Base-by-base conservation (phyloP, 2,888 invertebrate species). In the Spatulosminthurus flaviceps region DNA sequence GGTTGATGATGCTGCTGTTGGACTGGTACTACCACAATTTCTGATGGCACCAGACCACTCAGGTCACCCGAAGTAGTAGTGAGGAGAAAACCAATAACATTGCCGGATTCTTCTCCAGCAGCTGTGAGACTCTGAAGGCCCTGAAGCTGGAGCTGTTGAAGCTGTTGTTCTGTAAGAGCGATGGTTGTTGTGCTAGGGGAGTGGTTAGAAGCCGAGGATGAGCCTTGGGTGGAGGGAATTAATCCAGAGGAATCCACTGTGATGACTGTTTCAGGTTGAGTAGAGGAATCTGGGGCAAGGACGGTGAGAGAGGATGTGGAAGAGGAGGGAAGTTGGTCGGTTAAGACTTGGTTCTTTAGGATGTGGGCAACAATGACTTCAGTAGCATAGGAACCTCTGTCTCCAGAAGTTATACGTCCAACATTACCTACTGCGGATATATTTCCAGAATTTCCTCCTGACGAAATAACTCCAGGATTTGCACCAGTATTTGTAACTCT, bases 31-130 rank as follows among this genome's bases (percentile, higher is more conserved):
- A 83, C 76, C 7, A 83, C 81, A 19, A 83, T 78, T 61, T 83
- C 83, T 21, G 81, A 77, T 51, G 83, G 80, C 69, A 81, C 76
- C 16, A 82, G 41, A 73, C 78, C 77, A 0, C 82, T 80, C 0
- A 82, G 43, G 21, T 83, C 83, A 1, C 79, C 80, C 11, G 80
- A 75, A 0, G 81, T 80, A 5, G 83, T 81, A 22, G 84, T 82
- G 19, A 84, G 72, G 16, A 84, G 69, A 71, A 82, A 83, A 22
- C 83, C 83, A 61, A 83, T 83, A 13, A 84, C 81, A 70, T 80
- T 81, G 64, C 82, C 82, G 60, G 26, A 26, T 11, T 67, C 74
- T 21, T 79, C 78, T 9, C 72, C 72, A 22, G 11, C 51, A n/a
- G 34, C 64, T 28, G 28, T n/a, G n/a, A n/a, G n/a, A n/a, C n/a